Evolutionary conservation across 2,113 vertebrate genomes (phyloP).

Genomic region (Zootoca vivipara): DNA sequence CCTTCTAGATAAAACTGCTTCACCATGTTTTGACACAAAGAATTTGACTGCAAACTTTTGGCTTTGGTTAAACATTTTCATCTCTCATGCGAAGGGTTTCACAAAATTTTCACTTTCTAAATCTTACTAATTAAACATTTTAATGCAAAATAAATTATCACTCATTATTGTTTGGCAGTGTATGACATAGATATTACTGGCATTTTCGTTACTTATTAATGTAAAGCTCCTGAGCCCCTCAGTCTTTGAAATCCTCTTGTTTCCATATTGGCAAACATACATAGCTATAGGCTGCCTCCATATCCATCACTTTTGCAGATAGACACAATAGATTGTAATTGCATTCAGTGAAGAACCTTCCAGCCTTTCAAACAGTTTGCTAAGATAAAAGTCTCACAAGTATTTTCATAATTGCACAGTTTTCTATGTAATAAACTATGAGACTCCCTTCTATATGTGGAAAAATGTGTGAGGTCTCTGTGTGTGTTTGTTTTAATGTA

Average conservation of each 20-base stretch:
- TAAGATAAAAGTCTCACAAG: not conserved
- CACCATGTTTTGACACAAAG: not conserved
- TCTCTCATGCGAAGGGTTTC: not conserved
- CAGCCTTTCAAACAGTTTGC: not conserved
- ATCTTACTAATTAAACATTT: not conserved
- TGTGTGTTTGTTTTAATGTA: conserved; percentile 2
- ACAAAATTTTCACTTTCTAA: not conserved
- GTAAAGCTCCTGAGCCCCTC: not conserved
- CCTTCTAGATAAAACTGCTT: not conserved
- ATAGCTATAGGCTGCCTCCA: not conserved
- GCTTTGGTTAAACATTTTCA: not conserved
- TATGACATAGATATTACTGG: not conserved
- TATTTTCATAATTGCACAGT: not conserved
- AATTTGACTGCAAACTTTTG: not conserved
- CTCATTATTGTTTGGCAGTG: not conserved
- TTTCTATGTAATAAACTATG: not conserved
- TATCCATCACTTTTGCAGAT: not conserved
- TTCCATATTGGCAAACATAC: not conserved
- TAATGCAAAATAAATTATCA: not conserved
- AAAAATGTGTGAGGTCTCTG: not conserved
- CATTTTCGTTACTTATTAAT: conserved; percentile 15
- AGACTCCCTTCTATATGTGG: not conserved
- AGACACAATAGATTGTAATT: not conserved
- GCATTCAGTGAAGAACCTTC: not conserved
- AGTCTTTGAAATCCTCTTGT: not conserved